Conservation (phyloP, 1,140 invertebrate species). For the Drosophila truncata region DNA sequence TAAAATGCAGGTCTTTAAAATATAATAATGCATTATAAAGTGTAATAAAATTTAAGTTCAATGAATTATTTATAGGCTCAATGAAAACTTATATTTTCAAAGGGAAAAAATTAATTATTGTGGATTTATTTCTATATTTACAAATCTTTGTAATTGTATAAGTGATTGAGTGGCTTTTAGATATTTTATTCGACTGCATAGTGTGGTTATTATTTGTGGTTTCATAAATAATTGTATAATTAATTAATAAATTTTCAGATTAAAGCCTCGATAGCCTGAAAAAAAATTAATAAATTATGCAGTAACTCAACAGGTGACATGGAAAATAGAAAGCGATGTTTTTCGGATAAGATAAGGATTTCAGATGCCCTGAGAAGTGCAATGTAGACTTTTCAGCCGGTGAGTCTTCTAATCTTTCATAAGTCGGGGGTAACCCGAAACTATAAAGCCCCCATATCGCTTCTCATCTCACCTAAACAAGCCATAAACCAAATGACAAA, state of each 20-base stretch:
- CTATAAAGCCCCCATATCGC: conserved; percentile 46
- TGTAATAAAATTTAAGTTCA: background rate
- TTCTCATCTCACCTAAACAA: conserved; percentile 64
- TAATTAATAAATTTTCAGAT: background rate
- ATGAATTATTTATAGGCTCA: background rate
- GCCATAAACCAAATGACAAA: conserved; percentile 83
- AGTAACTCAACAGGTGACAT: conserved; percentile 5
- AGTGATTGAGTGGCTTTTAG: too few species aligned
- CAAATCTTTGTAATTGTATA: too few species aligned
- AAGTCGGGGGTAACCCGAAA: conserved; percentile 3
- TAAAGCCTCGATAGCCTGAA: background rate
- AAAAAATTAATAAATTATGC: conserved; percentile 1
- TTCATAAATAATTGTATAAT: background rate
- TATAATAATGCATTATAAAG: background rate
- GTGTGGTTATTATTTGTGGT: background rate
- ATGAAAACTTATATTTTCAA: background rate
- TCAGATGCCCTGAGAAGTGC: background rate
- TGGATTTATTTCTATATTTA: too few species aligned
- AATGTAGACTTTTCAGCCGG: conserved; percentile 10
- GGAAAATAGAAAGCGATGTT: conserved; percentile 28
- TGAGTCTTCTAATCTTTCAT: conserved; percentile 18
- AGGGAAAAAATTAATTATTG: too few species aligned
- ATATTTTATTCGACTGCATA: too few species aligned
- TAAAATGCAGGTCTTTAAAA: conserved; percentile 4
- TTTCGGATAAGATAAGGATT: conserved; percentile 21